phyloP scores from a whole-genome alignment of 2,888 invertebrate species.

The Agrenia bidenticulata region DNA sequence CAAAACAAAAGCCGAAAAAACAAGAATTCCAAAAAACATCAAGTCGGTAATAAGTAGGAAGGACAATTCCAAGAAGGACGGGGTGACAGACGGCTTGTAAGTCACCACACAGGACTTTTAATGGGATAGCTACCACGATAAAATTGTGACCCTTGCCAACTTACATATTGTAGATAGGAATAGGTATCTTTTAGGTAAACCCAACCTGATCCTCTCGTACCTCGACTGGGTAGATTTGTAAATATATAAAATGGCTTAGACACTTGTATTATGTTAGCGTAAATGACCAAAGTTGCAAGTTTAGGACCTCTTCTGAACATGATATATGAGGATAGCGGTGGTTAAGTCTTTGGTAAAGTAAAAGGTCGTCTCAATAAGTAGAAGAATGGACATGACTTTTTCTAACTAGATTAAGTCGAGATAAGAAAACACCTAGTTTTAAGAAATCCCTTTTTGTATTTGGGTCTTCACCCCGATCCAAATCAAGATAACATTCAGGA shows the following conservation, averaged over 20 bases:
- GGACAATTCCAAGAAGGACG: conserved; percentile 16
- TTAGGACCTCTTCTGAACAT: no score
- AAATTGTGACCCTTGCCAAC: no score
- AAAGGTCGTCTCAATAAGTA: conserved; percentile 11
- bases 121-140: neutral
- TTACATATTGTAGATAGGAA: no score
- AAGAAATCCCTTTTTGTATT: neutral
- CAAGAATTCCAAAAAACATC: conserved; percentile 2
- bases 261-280: no score
- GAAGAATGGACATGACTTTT: conserved; percentile 15
- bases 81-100: conserved; percentile 13
- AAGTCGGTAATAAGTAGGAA: conserved; percentile 1
- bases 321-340: conserved; percentile 10
- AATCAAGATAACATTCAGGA: conserved; percentile 1
- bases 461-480: conserved; percentile 9
- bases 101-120: conserved; percentile 7
- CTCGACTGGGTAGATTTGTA: no score
- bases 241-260: no score
- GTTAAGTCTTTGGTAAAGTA: conserved; percentile 4
- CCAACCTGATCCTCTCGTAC: no score
- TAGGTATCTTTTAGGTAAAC: no score
- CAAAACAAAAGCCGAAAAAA: conserved; percentile 11
- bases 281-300: no score
- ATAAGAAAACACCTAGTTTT: conserved; percentile 15
- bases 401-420: conserved; percentile 17